Evolutionary conservation across 2,113 vertebrate genomes (phyloP).

Genomic region (Cisticola juncidis): DNA sequence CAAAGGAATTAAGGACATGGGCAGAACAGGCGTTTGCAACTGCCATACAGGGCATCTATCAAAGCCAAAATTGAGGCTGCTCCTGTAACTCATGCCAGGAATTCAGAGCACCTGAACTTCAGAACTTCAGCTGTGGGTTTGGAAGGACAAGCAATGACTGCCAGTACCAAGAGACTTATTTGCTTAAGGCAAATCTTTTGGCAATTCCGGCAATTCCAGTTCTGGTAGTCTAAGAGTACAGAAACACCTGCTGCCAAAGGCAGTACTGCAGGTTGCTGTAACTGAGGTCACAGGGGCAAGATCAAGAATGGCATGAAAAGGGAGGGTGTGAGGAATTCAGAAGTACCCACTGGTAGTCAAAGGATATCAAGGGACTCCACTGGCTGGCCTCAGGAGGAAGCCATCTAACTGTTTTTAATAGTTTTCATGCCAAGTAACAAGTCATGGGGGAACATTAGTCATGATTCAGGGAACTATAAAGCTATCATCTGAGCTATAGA

Average conservation of each 20-base stretch:
- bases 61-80: background rate
- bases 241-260: background rate
- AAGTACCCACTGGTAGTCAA: background rate
- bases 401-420: background rate
- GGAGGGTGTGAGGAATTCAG: background rate
- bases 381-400: background rate
- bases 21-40: background rate
- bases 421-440: constrained; percentile 4
- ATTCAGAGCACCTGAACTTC: background rate
- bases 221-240: background rate
- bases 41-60: background rate
- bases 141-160: background rate
- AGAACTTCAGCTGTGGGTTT: background rate
- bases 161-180: background rate
- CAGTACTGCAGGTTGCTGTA: background rate
- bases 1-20: background rate
- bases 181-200: background rate
- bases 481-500: background rate
- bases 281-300: background rate
- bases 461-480: constrained; percentile 5
- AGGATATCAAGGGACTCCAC: background rate
- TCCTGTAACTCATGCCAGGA: background rate
- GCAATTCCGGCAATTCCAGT: background rate
- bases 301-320: background rate
- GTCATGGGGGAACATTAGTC: constrained; percentile 2